Base-by-base conservation (phyloP, 1,140 invertebrate genomes). In the Drosophila chauvacae region DNA sequence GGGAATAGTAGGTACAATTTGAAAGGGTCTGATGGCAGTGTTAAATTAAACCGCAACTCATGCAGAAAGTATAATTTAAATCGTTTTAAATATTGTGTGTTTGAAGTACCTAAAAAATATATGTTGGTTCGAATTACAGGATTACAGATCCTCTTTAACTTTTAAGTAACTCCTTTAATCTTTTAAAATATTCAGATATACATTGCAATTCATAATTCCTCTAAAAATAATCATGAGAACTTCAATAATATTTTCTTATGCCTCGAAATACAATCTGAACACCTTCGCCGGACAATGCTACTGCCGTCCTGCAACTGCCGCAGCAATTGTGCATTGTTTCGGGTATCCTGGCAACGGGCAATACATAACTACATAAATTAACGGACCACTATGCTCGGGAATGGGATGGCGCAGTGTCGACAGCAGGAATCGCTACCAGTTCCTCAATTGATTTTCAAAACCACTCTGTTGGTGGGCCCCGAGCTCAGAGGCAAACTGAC, bases 361-460 rank as follows among this genome's bases (percentile, higher is more conserved):
- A 39, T 60, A 75, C 55, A 80, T 77, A 90, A 90, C 85, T 90
- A 88, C 80, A 84, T 88, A 88, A 88, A 88, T 88, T 71, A 81
- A 88, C 65, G 84, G 65, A 51, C 84, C 65, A 66, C 60, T 71
- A 45, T 66, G 62, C 65, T 68, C 33, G 30, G 69, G n/a, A 51
- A 55, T 23, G 41, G 37, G 70, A 57, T 56, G 55, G 48, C 56
- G 65, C 64, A 80, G 75, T 90, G 85, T 85, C 85, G 85, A 90
- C 81, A 90, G 81, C 85, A 85, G 85, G 85, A 90, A 90, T 90
- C 75, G 81, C 78, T 86, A 90, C 81, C 68, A 73, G 70, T 85
- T 85, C 77, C 90, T 73, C 85, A 88, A 90, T 90, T 85, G 85
- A 88, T 81, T 78, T 88, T 81, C 42, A 60, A 74, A 84, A 73